Percentiles rank a stretch among this genome's conserved stretches.
Evolutionary conservation across 2,113 vertebrate genomes (phyloP).

Genomic region (Mormoops blainvillei): DNA sequence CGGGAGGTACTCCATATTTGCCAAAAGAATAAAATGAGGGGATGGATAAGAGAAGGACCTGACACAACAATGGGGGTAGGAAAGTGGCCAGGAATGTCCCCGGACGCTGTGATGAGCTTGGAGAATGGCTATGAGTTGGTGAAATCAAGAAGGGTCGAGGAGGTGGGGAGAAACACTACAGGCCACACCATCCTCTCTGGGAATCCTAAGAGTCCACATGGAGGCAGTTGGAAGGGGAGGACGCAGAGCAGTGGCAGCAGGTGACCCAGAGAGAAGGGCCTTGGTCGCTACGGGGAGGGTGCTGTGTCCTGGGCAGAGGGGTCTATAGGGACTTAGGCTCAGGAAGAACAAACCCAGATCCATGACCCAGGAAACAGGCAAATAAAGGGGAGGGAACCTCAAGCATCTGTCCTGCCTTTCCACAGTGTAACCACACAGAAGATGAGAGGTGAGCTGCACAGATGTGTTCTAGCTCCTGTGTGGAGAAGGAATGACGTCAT

Average conservation of each 20-base stretch:
- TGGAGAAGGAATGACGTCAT: accelerated
- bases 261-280: neutral
- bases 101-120: too few species aligned
- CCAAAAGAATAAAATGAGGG: neutral
- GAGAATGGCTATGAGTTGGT: neutral
- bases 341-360: neutral
- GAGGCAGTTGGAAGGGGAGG: neutral
- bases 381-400: neutral
- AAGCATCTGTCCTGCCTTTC: neutral
- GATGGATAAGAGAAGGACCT: neutral
- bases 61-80: neutral
- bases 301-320: neutral
- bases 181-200: neutral
- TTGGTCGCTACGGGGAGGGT: neutral
- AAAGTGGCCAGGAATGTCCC: neutral
- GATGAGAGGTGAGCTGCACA: neutral
- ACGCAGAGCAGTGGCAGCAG: neutral
- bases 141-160: neutral
- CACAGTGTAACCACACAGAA: neutral
- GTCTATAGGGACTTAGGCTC: neutral
- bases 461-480: accelerated
- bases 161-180: neutral
- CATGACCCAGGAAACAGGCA: neutral
- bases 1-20: neutral
- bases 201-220: accelerated